Base-by-base conservation (phyloP, 2,113 vertebrate species). In the Stigmatopora argus region DNA sequence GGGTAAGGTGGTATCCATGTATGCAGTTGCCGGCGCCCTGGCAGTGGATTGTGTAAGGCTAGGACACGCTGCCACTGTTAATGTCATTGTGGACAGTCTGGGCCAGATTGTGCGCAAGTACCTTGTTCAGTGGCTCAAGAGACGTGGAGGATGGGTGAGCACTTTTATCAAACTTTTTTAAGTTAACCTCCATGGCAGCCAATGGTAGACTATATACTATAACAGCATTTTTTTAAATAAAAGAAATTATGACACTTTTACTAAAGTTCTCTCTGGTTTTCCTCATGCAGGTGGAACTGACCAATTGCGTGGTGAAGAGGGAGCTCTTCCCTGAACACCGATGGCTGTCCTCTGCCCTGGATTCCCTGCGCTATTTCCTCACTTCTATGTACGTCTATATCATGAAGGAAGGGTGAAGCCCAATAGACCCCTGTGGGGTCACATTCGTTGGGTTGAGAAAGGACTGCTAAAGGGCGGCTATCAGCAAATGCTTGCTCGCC, bases 1-100 rank as follows among this genome's bases (percentile, higher is more conserved):
- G 96, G 96, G 95, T 35, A 98, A 98, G 76, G 94, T 99, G 80
- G 96, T 95, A 19, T 92, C 96, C 51, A 87, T 99, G 21, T 98
- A 94, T 0, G 91, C 93, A 0, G 94, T 99, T 78, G 96, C 96
- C 0, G 96, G 94, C 0, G 96, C 94, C 31, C 91, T 99, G 74
- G 95, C 96, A 0, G 92, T 97, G 81, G 96, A 98, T 81, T 98
- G 96, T 1, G 94, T 97, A 74, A 82, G 91, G 57, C 93, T 94
- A 0, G 94, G 93, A 0, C 91, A 94, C 77, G 92, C 92, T 0
- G 90, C 91, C 62, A 90, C 92, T 75, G 92, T 98, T 0, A 91
- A 95, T 23, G 90, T 92, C 60, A 89, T 98, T 0, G 95, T 98
- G 0, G 95, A 98, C 81, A 95, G 93, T 83, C 84, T 99, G 53